These are phyloP conservation scores for Leucania comma DNA, from an alignment of 2,888 invertebrate genomes.

Conservation along the genomic window DNA sequence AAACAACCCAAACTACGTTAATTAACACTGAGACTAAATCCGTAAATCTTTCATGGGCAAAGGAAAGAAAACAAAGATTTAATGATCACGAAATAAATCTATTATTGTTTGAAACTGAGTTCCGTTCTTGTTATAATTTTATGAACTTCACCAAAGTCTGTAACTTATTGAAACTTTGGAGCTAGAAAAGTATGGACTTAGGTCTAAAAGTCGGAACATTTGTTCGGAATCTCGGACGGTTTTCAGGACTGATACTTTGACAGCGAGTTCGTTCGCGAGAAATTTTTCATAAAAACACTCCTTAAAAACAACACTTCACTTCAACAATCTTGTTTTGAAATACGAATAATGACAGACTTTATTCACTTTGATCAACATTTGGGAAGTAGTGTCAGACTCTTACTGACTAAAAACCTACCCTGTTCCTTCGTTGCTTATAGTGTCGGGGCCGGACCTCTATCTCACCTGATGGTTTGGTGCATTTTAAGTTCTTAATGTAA, in stretches of 20 bases:
- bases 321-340: too few species aligned
- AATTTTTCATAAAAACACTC: too few species aligned
- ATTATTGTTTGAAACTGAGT: conserved; percentile 27
- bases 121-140: conserved; percentile 11
- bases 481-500: too few species aligned
- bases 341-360: too few species aligned
- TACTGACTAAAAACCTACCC: too few species aligned
- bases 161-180: not conserved
- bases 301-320: too few species aligned
- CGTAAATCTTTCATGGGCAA: not conserved
- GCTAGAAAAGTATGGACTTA: not conserved
- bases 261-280: too few species aligned
- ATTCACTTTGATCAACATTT: too few species aligned
- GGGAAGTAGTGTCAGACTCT: too few species aligned
- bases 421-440: too few species aligned
- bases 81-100: conserved; percentile 26
- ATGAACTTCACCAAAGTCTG: conserved; percentile 3
- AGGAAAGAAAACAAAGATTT: conserved; percentile 22
- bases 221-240: not conserved
- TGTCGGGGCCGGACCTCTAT: too few species aligned
- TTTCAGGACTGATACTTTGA: not conserved
- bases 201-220: not conserved
- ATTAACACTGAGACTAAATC: not conserved
- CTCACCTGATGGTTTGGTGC: too few species aligned
- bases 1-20: not conserved